A percentile compares a stretch with the other conserved stretches of the same genome.
Conservation (phyloP, 2,888 invertebrate genomes). For the Myopa tessellatipennis region DNA sequence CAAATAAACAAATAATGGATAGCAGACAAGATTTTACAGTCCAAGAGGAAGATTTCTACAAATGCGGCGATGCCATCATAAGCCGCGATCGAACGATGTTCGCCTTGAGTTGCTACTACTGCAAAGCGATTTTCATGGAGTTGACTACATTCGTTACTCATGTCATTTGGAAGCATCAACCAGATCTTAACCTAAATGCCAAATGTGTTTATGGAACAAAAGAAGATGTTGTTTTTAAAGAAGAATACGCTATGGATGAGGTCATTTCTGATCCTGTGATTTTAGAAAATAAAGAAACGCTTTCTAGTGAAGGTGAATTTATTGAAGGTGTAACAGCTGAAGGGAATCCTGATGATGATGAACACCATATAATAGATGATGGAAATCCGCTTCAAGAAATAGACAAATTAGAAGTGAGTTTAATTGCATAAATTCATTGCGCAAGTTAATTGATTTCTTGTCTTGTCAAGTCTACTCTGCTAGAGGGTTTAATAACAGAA, state of each 20-base stretch:
- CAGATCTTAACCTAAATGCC: background rate
- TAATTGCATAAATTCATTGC: too few relatives aligned
- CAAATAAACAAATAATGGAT: background rate
- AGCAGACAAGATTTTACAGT: background rate
- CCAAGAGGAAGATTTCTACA: background rate
- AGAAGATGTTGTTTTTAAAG: background rate
- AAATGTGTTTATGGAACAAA: too few relatives aligned
- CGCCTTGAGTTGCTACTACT: conserved; percentile 12
- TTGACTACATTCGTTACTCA: background rate
- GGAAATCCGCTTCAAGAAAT: background rate
- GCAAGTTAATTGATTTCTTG: too few relatives aligned
- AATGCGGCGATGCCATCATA: conserved; percentile 15
- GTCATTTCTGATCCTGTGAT: too few relatives aligned
- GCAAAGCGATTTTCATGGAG: conserved; percentile 10
- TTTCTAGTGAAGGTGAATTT: background rate
- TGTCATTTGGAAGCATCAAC: background rate
- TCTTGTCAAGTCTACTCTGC: too few relatives aligned
- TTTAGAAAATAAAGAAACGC: background rate
- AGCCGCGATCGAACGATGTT: conserved; percentile 5
- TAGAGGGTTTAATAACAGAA: too few relatives aligned
- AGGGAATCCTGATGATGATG: too few relatives aligned
- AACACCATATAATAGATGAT: background rate
- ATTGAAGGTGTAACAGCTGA: too few relatives aligned
- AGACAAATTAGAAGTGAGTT: too few relatives aligned
- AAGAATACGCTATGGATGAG: background rate